Conservation (phyloP, 2,113 vertebrate genomes). For the Catharus bicknelli region DNA sequence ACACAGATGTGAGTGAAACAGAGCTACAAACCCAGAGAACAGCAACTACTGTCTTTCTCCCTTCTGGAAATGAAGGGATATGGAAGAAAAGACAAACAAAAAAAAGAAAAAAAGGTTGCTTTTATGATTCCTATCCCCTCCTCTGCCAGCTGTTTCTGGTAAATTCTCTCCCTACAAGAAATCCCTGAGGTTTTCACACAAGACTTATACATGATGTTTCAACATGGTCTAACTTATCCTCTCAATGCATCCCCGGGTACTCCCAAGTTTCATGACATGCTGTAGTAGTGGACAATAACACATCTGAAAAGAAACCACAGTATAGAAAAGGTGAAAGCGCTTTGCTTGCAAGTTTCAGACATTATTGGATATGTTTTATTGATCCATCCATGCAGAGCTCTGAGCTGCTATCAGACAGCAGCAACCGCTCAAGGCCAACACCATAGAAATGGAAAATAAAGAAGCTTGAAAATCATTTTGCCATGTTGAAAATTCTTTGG, state of each 20-base stretch:
- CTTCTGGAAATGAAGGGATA: not conserved
- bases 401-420: not conserved
- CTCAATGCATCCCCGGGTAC: not conserved
- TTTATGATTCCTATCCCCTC: not conserved
- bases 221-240: not conserved
- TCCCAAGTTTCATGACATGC: not conserved
- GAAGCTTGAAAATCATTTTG: not conserved
- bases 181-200: not conserved
- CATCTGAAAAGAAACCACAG: not conserved
- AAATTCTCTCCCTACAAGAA: not conserved
- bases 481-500: not conserved
- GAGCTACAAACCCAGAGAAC: not conserved
- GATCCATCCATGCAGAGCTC: not conserved
- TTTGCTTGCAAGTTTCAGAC: not conserved
- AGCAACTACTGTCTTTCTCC: not conserved
- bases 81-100: not conserved
- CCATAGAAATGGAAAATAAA: not conserved
- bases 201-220: accelerated
- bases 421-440: not conserved
- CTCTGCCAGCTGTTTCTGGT: not conserved
- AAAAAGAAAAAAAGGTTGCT: not conserved
- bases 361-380: not conserved
- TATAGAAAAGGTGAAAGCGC: not conserved
- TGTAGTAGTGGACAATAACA: not conserved
- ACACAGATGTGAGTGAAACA: not conserved